Evolutionary conservation across 2,797 vertebrate genomes (phyloP).

Genomic region (Tokudaia tokunoshimensis): DNA sequence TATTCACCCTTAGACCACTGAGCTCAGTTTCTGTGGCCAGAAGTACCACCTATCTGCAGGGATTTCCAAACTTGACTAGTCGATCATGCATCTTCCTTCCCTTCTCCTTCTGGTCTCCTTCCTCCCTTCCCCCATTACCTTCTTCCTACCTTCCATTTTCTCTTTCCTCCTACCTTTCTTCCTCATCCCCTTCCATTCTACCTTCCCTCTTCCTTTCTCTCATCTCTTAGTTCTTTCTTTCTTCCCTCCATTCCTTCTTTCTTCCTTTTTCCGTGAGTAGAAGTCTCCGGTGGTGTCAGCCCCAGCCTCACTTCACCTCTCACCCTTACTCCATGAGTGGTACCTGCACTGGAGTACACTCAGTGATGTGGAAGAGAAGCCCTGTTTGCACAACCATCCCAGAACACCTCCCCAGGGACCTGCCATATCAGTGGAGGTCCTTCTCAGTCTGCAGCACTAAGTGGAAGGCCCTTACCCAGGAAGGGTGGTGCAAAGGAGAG

Average conservation of each 20-base stretch:
- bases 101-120: not conserved
- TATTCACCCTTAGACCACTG: not conserved
- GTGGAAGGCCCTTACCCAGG: not conserved
- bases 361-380: no score
- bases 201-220: not conserved
- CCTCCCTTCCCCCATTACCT: not conserved
- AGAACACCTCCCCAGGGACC: not conserved
- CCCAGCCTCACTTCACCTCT: not conserved
- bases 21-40: not conserved
- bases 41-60: not conserved
- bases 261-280: not conserved
- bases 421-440: not conserved
- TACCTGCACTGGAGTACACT: not conserved
- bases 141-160: not conserved
- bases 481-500: not conserved
- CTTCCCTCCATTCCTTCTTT: not conserved
- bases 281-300: no score
- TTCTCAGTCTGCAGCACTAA: not conserved
- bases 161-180: not conserved
- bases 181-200: not conserved
- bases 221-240: not conserved
- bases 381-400: not conserved
- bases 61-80: not conserved
- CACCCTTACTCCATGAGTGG: no score
- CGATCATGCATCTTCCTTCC: not conserved